Evolutionary conservation across 2,113 vertebrate genomes (phyloP).

Genomic region (Carassius gibelio): DNA sequence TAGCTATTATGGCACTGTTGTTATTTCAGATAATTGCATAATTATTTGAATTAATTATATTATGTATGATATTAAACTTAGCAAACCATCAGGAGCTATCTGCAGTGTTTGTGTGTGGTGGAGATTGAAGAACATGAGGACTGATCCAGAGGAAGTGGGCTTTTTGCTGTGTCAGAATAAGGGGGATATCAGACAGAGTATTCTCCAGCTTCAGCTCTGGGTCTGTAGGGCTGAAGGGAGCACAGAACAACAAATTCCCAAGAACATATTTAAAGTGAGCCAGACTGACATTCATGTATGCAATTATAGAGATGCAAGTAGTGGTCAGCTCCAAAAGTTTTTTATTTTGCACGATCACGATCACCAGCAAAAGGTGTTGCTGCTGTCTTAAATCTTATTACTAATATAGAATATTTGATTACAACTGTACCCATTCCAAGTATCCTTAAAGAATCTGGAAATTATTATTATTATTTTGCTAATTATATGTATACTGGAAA

Average conservation of each 20-base stretch:
- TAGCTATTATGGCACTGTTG: background rate
- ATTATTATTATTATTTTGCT: no score
- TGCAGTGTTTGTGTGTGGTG: slow-evolving; percentile 86
- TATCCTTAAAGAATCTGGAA: no score
- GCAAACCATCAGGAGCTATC: slow-evolving; percentile 78
- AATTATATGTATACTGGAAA: no score
- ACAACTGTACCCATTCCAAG: no score
- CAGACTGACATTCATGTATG: no score
- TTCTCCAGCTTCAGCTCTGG: slow-evolving; percentile 91
- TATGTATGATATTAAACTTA: background rate
- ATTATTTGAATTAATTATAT: background rate
- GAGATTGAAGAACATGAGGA: slow-evolving; percentile 72
- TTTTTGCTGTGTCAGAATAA: slow-evolving; percentile 75
- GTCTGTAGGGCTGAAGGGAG: slow-evolving; percentile 79
- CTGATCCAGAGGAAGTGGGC: slow-evolving; percentile 75
- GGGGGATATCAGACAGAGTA: slow-evolving; percentile 85
- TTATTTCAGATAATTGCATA: background rate
- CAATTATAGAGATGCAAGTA: no score
- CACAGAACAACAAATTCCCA: slow-evolving; percentile 2
- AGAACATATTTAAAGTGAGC: slow-evolving; percentile 33
- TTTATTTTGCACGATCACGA: no score
- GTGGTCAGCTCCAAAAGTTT: no score
- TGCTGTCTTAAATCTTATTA: no score
- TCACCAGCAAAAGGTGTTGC: no score
- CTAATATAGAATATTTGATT: no score